Evolutionary conservation across 2,888 invertebrate genomes (phyloP).

Genomic region (Cheilosia urbana): DNA sequence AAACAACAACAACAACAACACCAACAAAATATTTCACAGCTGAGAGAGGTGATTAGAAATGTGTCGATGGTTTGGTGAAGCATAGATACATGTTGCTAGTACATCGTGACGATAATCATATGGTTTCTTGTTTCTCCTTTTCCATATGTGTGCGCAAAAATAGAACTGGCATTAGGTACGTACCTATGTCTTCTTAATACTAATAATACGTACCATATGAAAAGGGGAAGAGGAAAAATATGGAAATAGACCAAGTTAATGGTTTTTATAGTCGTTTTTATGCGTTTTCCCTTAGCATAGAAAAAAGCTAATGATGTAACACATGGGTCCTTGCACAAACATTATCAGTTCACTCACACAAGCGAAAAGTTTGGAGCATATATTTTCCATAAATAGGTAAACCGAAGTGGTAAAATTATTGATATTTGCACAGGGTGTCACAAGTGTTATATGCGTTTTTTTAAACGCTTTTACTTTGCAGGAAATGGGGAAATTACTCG

Average conservation of each 20-base stretch:
- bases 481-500: too few relatives aligned
- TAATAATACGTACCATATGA: background rate
- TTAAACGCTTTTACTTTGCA: too few relatives aligned
- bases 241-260: constrained; percentile 4
- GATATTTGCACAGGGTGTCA: background rate
- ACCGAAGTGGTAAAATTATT: background rate
- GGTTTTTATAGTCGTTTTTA: background rate
- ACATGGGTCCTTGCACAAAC: background rate
- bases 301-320: background rate
- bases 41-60: constrained; percentile 43
- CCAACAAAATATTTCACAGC: constrained; percentile 26
- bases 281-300: background rate
- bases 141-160: constrained; percentile 21
- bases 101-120: constrained; percentile 35
- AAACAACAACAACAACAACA: constrained; percentile 6
- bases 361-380: too few relatives aligned
- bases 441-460: too few relatives aligned
- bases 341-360: background rate
- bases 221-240: background rate
- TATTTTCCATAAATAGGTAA: too few relatives aligned
- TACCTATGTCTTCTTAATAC: too few relatives aligned
- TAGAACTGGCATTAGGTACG: background rate
- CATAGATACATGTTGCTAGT: constrained; percentile 60
- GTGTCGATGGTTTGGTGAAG: constrained; percentile 17
- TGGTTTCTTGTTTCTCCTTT: constrained; percentile 31